Base-by-base conservation (phyloP, 1,140 invertebrate species). In the Sarcophaga bullata region DNA sequence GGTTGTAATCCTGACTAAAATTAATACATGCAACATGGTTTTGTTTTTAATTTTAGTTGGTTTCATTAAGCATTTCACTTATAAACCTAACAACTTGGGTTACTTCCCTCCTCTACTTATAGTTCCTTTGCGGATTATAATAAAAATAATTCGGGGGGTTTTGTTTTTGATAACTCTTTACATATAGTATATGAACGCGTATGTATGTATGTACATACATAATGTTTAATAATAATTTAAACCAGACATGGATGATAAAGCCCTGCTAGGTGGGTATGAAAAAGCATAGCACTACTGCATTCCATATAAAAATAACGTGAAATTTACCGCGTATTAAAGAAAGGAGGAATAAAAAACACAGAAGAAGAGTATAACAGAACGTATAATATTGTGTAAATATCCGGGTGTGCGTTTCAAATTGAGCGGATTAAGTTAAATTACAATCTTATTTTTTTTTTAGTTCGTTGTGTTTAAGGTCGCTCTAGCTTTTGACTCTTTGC, bases 371-470 rank as follows among this genome's bases (percentile, higher is more conserved):
- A 62, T n/a, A 62, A 13, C 19, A 73, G 8, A 15, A 73, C 13
- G 5, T 7, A 48, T 2, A 9, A 48, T 37, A 37, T n/a, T 76
- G 73, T 76, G 10, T 76, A 49, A 76, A 76, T 49, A 76, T 76
- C 82, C 85, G 84, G 86, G 85, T 86, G 84, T 86, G 86, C 87
- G 85, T 88, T 88, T 87, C 86, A 88, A 88, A 88, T 88, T 88
- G 87, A 88, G 87, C 87, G 87, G 87, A 88, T 88, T 88, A 88
- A 87, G 86, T 88, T 88, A 87, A 88, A 88, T 88, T 88, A 88
- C 87, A 88, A 87, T 87, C 88, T 87, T 76, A 4, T 76, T 76
- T 75, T 75, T 75, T 47, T 37, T 25, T 25, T 25, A 10, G 13
- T 46, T 19, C 15, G 5, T 58, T 17, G 11, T 48, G 75, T 15